Percentiles rank a stretch among this genome's conserved stretches.
These are phyloP conservation scores for Alloplasta piceator DNA, from an alignment of 2,888 invertebrate species.

Conservation along the genomic window DNA sequence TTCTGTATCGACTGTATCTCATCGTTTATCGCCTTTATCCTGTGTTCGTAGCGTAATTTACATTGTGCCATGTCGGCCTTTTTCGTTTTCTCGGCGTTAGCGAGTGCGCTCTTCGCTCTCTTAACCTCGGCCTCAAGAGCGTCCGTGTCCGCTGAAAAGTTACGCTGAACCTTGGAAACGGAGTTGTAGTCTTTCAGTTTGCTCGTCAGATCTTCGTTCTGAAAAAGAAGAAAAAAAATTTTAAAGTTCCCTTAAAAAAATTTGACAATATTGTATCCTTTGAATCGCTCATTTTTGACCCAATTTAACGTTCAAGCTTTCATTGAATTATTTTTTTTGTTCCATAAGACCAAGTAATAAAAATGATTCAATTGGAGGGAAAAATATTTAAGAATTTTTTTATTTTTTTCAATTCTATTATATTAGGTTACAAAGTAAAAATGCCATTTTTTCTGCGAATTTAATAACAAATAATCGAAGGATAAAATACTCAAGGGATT, in stretches of 20 bases:
- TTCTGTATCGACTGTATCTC: conserved; percentile 93
- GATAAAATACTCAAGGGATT: background rate
- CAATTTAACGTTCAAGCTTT: too few relatives aligned
- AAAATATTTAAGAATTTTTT: too few relatives aligned
- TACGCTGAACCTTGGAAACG: conserved; percentile 92
- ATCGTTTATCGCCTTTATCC: conserved; percentile 91
- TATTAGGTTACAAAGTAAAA: background rate
- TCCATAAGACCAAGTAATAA: too few relatives aligned
- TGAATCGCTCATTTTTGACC: background rate
- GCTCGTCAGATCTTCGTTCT: conserved; percentile 91
- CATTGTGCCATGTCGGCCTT: conserved; percentile 92
- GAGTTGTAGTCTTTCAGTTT: conserved; percentile 94
- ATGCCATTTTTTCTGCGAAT: background rate
- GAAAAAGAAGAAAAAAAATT: conserved; percentile 60
- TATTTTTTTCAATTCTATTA: too few relatives aligned
- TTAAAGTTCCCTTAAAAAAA: too few relatives aligned
- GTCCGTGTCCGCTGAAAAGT: conserved; percentile 90
- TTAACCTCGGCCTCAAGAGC: conserved; percentile 91
- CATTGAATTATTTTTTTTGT: too few relatives aligned
- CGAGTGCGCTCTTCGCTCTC: conserved; percentile 87
- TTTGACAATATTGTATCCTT: background rate
- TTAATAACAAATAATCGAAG: background rate
- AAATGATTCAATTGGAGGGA: too few relatives aligned
- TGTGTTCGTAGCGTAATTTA: conserved; percentile 93
- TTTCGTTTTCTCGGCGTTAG: conserved; percentile 89